Evolutionary conservation across 2,888 invertebrate genomes (phyloP), one percentile per base, ranked within the genome.

Genomic region (Melipona beecheii): DNA sequence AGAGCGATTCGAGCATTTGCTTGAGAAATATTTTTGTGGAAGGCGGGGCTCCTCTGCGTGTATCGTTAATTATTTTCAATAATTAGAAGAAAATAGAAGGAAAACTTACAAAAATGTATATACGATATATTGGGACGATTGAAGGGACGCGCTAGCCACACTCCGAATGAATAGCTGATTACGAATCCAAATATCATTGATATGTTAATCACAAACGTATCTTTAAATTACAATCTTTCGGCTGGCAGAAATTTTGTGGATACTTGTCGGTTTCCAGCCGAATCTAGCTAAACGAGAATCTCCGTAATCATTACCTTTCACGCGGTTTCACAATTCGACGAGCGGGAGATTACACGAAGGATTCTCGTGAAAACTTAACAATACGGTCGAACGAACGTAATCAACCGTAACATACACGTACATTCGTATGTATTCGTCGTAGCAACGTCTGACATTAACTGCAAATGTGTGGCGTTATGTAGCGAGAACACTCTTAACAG

Each of bases 381-480:
- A 78, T 90, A 90, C 78, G 84, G 87, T 90, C 89, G 84, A 89
- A 86, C 83, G 81, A 89, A 87, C 85, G 79, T 75, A 84, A 87
- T 88, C 80, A 83, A 81, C 66, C 71, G 71, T 70, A 43, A 84
- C 64, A 69, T 85, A 83, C 84, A 77, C 71, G 43, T 69, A 65
- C 64, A 43, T 9, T 11, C 43, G 9, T 43, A 43, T 9, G 43
- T 43, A 43, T 27, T 27, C 43, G 77, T 84, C 72, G 81, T 76
- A 84, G 72, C 77, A 78, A 79, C 75, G 81, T 69, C 65, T 81
- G 62, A 66, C 75, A 79, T 86, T 86, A 86, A 78, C 84, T 83
- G 86, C 87, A 90, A 92, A 89, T 92, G 92, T 91, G 90, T 90
- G 91, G 86, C 90, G 89, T 82, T 86, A 86, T 83, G 83, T 43